Evolutionary conservation across 2,888 invertebrate genomes (phyloP), one percentile per base, ranked within the genome.

Genomic region (Drosophila crucigera): DNA sequence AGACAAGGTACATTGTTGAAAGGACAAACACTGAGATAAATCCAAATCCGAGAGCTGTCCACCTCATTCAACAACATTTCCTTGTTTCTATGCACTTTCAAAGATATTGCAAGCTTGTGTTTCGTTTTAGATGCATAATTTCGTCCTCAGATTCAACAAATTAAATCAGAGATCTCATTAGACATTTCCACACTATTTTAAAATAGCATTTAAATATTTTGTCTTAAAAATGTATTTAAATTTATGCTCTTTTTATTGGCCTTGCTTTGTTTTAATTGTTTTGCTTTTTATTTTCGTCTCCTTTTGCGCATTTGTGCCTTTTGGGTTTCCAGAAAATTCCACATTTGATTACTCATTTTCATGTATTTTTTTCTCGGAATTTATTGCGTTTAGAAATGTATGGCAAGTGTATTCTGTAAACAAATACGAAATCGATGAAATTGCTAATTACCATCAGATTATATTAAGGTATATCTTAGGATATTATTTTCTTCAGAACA

Each of bases 151-250:
- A 28, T 30, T 19, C 5, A 19, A 14, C 16, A 55, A 49, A 63
- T 59, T 52, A 49, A 75, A 53, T 37, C 47, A 55, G 25, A 76
- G 55, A 65, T 70, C 52, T 66, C 33, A 16, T 47, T 31, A 52
- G 39, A 19, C 49, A 31, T 52, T 65, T n/a, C n/a, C 69, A 66
- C 43, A 55, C 55, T 47, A 60, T 50, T 61, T 43, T 39, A 71
- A 43, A 11, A 28, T 35, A 72, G 55, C 4, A 28, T 25, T 47
- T 7, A 30, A 79, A 68, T 66, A 69, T 68, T 76, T 69, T 35
- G 30, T 31, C 50, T 61, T 58, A 66, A 69, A 69, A 67, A 76
- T 69, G 69, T 80, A 79, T 78, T 82, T 68, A 66, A 66, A 81
- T 70, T 60, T 49, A 22, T 59, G 50, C 30, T 47, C 22, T 31